Conservation (phyloP, 1,140 invertebrate genomes). For the Pinna nobilis region DNA sequence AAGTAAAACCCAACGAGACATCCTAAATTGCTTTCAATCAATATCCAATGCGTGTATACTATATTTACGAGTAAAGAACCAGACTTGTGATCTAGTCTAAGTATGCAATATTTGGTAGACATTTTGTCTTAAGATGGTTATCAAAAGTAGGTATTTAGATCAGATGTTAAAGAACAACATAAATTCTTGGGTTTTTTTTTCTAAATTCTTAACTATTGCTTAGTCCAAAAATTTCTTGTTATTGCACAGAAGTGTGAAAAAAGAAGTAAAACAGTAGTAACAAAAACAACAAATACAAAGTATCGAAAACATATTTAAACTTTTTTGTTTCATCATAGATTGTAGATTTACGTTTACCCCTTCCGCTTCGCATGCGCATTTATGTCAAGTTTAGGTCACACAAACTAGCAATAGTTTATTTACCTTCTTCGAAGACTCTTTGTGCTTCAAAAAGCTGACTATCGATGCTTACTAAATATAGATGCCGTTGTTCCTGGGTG, state of each 20-base stretch:
- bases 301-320: too few species aligned
- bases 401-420: too few species aligned
- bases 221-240: too few species aligned
- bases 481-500: not conserved
- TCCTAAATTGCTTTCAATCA: not conserved
- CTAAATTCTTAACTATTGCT: too few species aligned
- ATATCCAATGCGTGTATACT: not conserved
- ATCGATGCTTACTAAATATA: slow-evolving; percentile 39
- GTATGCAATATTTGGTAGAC: not conserved
- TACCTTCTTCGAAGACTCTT: slow-evolving; percentile 32
- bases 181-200: too few species aligned
- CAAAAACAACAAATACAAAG: too few species aligned
- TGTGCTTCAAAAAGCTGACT: not conserved
- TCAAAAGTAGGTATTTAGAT: not conserved
- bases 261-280: too few species aligned
- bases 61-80: not conserved
- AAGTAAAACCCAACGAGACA: slow-evolving; percentile 2
- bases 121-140: not conserved
- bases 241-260: too few species aligned
- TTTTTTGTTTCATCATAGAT: too few species aligned
- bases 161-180: not conserved
- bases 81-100: not conserved
- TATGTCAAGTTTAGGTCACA: too few species aligned
- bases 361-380: too few species aligned
- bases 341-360: too few species aligned